Evolutionary conservation across 2,888 invertebrate genomes (phyloP), one percentile per base, ranked within the genome.

Genomic region (Spilosoma lubricipeda): DNA sequence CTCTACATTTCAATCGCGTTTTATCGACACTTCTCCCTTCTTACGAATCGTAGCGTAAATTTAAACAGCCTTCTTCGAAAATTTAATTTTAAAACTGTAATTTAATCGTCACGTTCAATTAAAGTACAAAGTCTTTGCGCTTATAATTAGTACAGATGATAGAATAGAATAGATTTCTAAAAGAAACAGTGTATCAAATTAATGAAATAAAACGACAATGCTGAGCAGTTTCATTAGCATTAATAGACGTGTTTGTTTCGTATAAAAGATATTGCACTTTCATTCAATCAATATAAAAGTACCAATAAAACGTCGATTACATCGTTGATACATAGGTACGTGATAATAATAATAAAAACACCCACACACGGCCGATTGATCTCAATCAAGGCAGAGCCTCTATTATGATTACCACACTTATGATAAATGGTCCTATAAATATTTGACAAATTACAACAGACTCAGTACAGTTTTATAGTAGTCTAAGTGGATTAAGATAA

Each of bases 281-380:
- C 45, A 70, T 64, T 70, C 39, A 63, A 70, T 64, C 42, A 70
- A 63, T 59, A 63, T 64, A 18, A 59, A 59, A 70, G 33, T 33
- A 33, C 23, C 8, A 33, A 45, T 70, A 63, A 45, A 70, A 39
- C 5, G 2, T 63, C 30, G 0, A 45, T 64, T 5, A 2, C 20
- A 48, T 20, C 11, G 48, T 18, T 48, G 20, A 18, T 20, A 48
- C 18, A 20, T 20, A 48, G 4, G 18, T 48, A n/a, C n/a, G n/a
- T n/a, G n/a, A n/a, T n/a, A 5, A 48, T 48, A 48, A 18, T 18
- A 48, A 48, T 18, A 48, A 48, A 5, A 18, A 0, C 5, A 48
- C 11, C 0, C 39, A 39, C 39, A 39, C 39, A 11, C 39, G 11
- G 39, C 39, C 39, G 39, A 1, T 5, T 48, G 48, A 48, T 48